Evolutionary conservation across 1,140 invertebrate species (phyloP), one percentile per base, ranked within the genome.

Genomic region (Plectrocnemia conspersa): DNA sequence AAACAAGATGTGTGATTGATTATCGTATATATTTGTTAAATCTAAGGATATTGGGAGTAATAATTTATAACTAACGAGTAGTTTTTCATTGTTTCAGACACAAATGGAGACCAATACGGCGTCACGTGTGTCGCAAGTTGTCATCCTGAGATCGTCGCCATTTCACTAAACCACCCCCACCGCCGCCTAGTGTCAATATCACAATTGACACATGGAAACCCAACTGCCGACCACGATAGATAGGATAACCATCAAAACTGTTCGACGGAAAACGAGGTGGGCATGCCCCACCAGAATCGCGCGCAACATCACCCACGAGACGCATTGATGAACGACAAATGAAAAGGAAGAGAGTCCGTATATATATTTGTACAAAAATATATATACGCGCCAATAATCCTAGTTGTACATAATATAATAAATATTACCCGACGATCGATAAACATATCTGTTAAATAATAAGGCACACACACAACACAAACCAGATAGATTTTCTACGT

Each of bases 241-340:
- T 52, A 53, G 58, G 15, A 56, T 56, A 41, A 56, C 58, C 22
- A 60, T 56, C 54, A 60, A 56, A 40, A 56, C 58, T 18, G 58
- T 60, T 10, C 33, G 58, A 24, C 58, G 58, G 56, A 56, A 60
- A 60, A 33, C 41, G 33, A 11, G 47, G 47, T 22, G 47, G 47
- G 47, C 5, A 50, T 50, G 47, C 32, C 47, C 35, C 47, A 29
- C 47, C 47, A n/a, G 32, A n/a, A 10, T 19, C 13, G 21, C 4
- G 5, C 44, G 5, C 41, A 15, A 44, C 11, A 47, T 47, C 44
- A n/a, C 10, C 23, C 25, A 29, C 2, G 44, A 32, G 25, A 10
- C 44, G 44, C 44, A 29, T 32, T 47, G 44, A 47, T 22, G 40
- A 6, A 22, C 40, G 2, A 27, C 10, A 32, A 23, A 38, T 22